Evolutionary conservation across 1,140 invertebrate genomes (phyloP), one percentile per base, ranked within the genome.

Genomic region (Anoplophora glabripennis): DNA sequence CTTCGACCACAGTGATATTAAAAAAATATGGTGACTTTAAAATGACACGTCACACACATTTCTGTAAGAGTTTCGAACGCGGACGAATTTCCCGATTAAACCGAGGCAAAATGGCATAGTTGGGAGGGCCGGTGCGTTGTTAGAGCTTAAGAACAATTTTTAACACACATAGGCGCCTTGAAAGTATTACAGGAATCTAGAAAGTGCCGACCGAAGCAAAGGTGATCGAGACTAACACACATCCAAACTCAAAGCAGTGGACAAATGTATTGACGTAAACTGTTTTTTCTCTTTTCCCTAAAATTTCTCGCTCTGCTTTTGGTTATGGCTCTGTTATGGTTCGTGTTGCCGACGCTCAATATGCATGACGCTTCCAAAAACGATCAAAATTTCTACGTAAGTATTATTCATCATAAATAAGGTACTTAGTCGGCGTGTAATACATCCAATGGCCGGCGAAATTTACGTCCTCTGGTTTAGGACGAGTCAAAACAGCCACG

Each of bases 291-390:
- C 79, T 84, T 85, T 83, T 84, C 81, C 81, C 81, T 80, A 80
- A 83, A 75, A 83, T 84, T 84, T 84, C 82, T 84, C 82, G 83
- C 84, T 86, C 83, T 86, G 84, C 84, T 86, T 86, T 78, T 61
- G 59, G 82, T 81, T 82, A 81, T 85, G 84, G 78, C 78, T 79
- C 74, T 79, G 75, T 76, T 63, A 83, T 83, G 84, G 83, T 85
- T 85, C 81, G 83, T 84, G 85, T 82, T 83, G 80, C 83, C 82
- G 82, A 81, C 80, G 83, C 82, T 82, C 81, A 83, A n/a, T 82
- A 67, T 86, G 84, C 84, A 86, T 86, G 83, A 82, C 77, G 83
- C 84, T 85, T 84, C 84, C 82, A 84, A 68, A 36, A 83, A 80
- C 70, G 72, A 75, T 68, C 67, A 71, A 72, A 72, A 59, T 66